Evolutionary conservation across 2,888 invertebrate species (phyloP), one percentile per base, ranked within the genome.

Genomic region (Liopterus haemorrhoidalis): DNA sequence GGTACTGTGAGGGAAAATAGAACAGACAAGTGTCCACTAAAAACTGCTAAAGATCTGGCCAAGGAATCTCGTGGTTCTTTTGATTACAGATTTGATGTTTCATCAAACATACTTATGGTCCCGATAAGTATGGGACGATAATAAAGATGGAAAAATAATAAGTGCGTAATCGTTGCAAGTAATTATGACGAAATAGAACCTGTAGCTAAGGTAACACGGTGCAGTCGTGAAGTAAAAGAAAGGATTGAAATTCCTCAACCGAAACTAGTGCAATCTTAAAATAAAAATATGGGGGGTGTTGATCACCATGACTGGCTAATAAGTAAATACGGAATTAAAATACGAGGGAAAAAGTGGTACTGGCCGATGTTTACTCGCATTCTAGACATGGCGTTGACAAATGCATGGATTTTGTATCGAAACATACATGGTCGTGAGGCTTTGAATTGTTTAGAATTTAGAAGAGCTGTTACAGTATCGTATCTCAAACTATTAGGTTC

Each of bases 121-220:
- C 46, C n/a, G n/a, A n/a, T n/a, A n/a, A n/a, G n/a, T n/a, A n/a
- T n/a, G n/a, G n/a, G n/a, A n/a, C n/a, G n/a, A n/a, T n/a, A n/a
- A n/a, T n/a, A n/a, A n/a, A n/a, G 50, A 45, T 57, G 55, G 55
- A 54, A 55, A 25, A n/a, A n/a, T n/a, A 55, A 52, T 19, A 57
- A 53, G 36, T 22, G 41, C 20, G 55, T 58, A 5, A 45, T 44
- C 4, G 44, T 56, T 25, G 33, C 35, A 9, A 49, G 50, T 21
- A 52, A 49, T 27, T 53, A 44, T 36, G 49, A 46, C 18, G 12
- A 30, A 28, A 43, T n/a, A 8, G 38, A 48, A 12, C 52, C 53
- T 6, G 6, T 47, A 15, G 30, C 25, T 24, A 41, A 9, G 16
- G 39, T 49, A 33, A 47, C 41, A 27, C 32, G 50, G 15, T 54